Conservation (phyloP, 37 sponge, comb jelly and placozoan species). For the Bolinopsis microptera region DNA sequence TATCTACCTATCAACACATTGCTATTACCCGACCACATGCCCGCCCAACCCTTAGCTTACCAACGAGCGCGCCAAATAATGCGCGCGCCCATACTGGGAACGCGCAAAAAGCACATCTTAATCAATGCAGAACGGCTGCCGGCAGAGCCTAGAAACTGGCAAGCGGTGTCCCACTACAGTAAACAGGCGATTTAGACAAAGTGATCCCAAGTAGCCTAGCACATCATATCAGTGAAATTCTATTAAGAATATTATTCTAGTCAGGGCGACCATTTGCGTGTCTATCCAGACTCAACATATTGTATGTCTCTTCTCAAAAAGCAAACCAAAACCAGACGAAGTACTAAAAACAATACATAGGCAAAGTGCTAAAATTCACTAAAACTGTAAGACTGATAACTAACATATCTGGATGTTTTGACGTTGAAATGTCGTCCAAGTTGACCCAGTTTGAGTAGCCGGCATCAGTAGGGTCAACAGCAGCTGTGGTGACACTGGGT, state of each 20-base stretch:
- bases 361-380: too few relatives aligned
- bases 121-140: neutral
- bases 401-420: conserved; percentile 27
- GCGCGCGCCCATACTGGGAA: neutral
- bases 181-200: neutral
- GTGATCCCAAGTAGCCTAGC: neutral
- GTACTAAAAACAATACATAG: neutral
- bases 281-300: neutral
- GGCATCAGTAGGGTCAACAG: neutral
- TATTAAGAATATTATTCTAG: neutral
- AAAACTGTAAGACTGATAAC: too few relatives aligned
- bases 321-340: neutral
- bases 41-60: neutral
- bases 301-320: neutral
- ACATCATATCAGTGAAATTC: neutral
- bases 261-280: neutral
- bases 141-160: neutral
- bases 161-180: neutral
- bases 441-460: conserved; percentile 54
- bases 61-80: neutral
- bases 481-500: neutral
- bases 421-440: conserved; percentile 38
- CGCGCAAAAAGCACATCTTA: neutral
- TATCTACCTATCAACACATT: neutral
- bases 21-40: neutral